Conservation (phyloP, 2,113 vertebrate species). For the Daphoenositta chrysoptera region DNA sequence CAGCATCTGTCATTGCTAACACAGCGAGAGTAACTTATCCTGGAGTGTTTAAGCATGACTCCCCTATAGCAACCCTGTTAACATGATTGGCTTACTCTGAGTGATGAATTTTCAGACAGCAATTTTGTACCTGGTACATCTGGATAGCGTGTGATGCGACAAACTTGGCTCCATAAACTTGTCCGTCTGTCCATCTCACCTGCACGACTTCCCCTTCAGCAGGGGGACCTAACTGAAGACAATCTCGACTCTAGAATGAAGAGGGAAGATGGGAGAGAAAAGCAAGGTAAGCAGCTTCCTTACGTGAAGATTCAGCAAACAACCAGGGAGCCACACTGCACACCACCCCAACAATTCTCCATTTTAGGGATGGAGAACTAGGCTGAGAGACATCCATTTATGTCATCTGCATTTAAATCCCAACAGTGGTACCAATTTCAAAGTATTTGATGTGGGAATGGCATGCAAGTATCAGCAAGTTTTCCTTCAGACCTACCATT, state of each 20-base stretch:
- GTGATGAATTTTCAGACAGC: background rate
- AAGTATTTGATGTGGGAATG: background rate
- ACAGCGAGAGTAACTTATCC: background rate
- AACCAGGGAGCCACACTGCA: background rate
- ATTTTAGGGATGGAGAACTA: background rate
- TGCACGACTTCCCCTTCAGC: slow-evolving; percentile 87
- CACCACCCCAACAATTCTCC: background rate
- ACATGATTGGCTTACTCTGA: background rate
- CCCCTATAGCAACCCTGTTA: background rate
- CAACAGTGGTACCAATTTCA: background rate
- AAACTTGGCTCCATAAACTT: slow-evolving; percentile 95
- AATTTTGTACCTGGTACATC: slow-evolving; percentile 89
- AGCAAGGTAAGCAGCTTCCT: background rate
- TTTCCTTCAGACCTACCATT: background rate
- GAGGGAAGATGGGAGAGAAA: background rate
- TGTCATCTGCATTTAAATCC: background rate
- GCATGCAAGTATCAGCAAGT: background rate
- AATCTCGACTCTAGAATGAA: slow-evolving; percentile 86
- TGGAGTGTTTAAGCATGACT: background rate
- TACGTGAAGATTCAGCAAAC: background rate
- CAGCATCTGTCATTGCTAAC: background rate
- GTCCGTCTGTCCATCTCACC: slow-evolving; percentile 95
- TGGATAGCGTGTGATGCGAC: slow-evolving; percentile 91
- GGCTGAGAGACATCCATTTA: background rate
- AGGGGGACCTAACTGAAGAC: slow-evolving; percentile 86